Percentiles rank a stretch among this genome's conserved stretches.
These are phyloP conservation scores for Alligator mississippiensis DNA, from an alignment of 2,113 vertebrate genomes.

Conservation along the genomic window DNA sequence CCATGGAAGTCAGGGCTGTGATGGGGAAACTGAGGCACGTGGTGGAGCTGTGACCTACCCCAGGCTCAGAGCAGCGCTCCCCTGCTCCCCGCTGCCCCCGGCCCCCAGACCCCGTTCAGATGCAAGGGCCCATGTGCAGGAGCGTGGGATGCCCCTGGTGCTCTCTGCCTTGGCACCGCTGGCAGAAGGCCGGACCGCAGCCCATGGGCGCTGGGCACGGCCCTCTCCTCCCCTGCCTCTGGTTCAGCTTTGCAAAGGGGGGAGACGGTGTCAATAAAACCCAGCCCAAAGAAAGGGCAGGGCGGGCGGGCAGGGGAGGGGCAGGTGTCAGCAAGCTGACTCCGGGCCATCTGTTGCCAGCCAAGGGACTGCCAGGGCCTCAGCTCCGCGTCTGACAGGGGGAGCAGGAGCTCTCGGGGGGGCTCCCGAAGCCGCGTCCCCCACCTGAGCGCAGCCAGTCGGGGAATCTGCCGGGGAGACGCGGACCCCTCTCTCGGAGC, in stretches of 20 bases:
- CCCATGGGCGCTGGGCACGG: not conserved
- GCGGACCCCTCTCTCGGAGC: not conserved
- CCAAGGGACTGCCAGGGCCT: not conserved
- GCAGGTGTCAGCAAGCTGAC: conserved; percentile 53
- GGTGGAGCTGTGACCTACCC: fast-evolving
- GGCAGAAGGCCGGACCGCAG: not conserved
- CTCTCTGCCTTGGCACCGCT: not conserved
- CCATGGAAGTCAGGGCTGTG: no score
- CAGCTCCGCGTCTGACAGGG: conserved; percentile 7
- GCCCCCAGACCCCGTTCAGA: fast-evolving
- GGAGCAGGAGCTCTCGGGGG: not conserved
- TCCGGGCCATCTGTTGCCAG: conserved; percentile 69
- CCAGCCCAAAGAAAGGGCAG: conserved; percentile 17
- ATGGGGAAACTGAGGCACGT: not conserved
- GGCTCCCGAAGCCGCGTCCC: not conserved
- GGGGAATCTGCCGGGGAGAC: not conserved
- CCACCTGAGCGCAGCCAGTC: conserved; percentile 44
- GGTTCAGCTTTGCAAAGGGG: not conserved
- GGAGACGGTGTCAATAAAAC: no score
- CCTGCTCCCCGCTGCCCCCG: fast-evolving
- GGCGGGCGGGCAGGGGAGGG: conserved; percentile 31
- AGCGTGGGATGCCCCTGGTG: no score
- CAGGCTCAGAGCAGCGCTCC: fast-evolving
- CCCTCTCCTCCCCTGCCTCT: not conserved
- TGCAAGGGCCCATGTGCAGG: no score